Conservation (phyloP, 2,888 invertebrate species). For the Drosophila quinaria region DNA sequence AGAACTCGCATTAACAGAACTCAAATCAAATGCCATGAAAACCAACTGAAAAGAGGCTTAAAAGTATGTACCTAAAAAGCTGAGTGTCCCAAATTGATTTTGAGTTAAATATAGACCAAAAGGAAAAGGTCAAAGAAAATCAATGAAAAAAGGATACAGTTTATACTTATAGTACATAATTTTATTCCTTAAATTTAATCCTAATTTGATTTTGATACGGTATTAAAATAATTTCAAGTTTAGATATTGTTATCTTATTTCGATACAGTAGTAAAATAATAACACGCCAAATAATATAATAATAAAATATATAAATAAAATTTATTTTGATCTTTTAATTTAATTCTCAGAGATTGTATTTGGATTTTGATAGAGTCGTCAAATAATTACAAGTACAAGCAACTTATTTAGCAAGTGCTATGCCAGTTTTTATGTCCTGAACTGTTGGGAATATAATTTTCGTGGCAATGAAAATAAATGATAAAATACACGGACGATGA, state of each 20-base stretch:
- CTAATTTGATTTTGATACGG: not conserved
- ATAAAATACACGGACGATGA: slow-evolving; percentile 4
- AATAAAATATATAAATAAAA: too few species aligned
- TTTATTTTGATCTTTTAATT: slow-evolving; percentile 7
- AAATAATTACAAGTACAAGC: slow-evolving; percentile 5
- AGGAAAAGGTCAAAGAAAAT: slow-evolving; percentile 1
- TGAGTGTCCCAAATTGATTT: slow-evolving; percentile 5
- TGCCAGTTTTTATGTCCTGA: not conserved
- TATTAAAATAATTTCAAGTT: not conserved
- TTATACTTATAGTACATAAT: slow-evolving; percentile 13
- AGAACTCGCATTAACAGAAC: not conserved
- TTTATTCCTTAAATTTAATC: not conserved
- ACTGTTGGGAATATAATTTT: slow-evolving; percentile 4
- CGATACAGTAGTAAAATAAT: too few species aligned
- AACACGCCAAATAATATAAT: too few species aligned
- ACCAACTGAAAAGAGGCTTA: slow-evolving; percentile 2
- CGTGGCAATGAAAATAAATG: slow-evolving; percentile 28
- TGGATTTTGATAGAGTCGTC: not conserved
- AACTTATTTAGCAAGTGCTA: not conserved
- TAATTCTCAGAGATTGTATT: not conserved
- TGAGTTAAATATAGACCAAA: not conserved
- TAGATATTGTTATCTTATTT: too few species aligned
- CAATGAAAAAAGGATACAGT: not conserved
- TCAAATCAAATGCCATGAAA: not conserved
- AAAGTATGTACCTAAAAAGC: slow-evolving; percentile 10